These are phyloP conservation scores for Hyperoplus immaculatus DNA, from an alignment of 2,797 vertebrate genomes.

Conservation along the genomic window DNA sequence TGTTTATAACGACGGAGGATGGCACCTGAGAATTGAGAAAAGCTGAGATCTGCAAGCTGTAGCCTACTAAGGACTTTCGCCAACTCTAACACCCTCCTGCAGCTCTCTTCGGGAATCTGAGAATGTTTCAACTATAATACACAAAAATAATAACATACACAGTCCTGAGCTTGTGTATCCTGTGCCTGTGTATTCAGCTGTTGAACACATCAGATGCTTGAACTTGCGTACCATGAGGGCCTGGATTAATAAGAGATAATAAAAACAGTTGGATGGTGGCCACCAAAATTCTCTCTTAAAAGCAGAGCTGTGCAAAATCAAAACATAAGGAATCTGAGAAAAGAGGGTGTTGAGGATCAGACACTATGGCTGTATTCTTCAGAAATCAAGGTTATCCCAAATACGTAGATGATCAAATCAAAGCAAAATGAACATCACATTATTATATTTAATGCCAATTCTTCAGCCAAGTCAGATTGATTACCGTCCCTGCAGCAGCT, in stretches of 20 bases:
- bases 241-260: slow-evolving; percentile 76
- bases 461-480: slow-evolving; percentile 63
- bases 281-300: slow-evolving; percentile 52
- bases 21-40: slow-evolving; percentile 53
- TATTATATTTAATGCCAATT: slow-evolving; percentile 53
- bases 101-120: slow-evolving; percentile 52
- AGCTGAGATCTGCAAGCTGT: slow-evolving; percentile 28
- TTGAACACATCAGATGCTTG: slow-evolving; percentile 77
- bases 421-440: slow-evolving; percentile 40
- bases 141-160: slow-evolving; percentile 57
- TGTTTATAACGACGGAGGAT: slow-evolving; percentile 11
- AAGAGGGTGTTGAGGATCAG: slow-evolving; percentile 20
- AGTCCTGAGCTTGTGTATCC: slow-evolving; percentile 40
- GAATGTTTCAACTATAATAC: slow-evolving; percentile 54
- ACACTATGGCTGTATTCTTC: slow-evolving; percentile 31
- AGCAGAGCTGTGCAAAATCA: slow-evolving; percentile 48
- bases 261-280: slow-evolving; percentile 71
- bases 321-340: slow-evolving; percentile 58
- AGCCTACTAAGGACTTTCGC: slow-evolving; percentile 22
- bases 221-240: slow-evolving; percentile 57
- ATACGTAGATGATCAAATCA: slow-evolving; percentile 53
- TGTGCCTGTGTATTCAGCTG: slow-evolving; percentile 77
- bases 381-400: slow-evolving; percentile 40
- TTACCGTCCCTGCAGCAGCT: slow-evolving; percentile 39
- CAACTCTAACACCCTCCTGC: slow-evolving; percentile 39